Percentiles rank a stretch among this genome's conserved stretches.
Evolutionary conservation across 2,888 invertebrate genomes (phyloP).

Genomic region (Ectropis crepuscularia): DNA sequence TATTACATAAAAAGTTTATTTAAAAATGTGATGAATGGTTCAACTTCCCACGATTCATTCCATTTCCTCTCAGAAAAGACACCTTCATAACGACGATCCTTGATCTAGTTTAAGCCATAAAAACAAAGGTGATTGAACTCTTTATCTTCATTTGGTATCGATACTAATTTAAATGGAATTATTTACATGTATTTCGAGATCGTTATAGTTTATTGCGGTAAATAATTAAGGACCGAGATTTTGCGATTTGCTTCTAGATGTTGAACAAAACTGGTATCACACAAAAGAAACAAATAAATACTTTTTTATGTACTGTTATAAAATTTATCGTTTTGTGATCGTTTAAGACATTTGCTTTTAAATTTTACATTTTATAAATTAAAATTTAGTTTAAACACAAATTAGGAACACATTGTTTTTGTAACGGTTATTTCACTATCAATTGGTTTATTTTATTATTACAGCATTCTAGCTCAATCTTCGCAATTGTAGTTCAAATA

Average conservation of each 20-base stretch:
- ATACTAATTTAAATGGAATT: constrained; percentile 26
- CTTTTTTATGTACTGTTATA: not conserved
- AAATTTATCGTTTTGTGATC: not conserved
- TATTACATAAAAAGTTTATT: not conserved
- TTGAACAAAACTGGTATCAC: not conserved
- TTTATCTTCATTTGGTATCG: not conserved
- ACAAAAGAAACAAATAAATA: not conserved
- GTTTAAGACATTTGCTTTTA: not conserved
- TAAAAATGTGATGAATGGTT: constrained; percentile 23
- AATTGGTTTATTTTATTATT: too few relatives aligned
- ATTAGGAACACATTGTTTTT: not conserved
- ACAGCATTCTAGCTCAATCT: too few relatives aligned
- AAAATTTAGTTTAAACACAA: too few relatives aligned
- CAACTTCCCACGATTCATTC: constrained; percentile 24
- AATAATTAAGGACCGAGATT: constrained; percentile 3
- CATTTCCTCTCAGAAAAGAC: constrained; percentile 19
- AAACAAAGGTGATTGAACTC: constrained; percentile 34
- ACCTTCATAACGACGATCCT: constrained; percentile 23
- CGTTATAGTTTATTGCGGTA: constrained; percentile 11
- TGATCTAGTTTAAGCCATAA: constrained; percentile 35
- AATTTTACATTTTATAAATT: too few relatives aligned
- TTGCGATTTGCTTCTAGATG: constrained; percentile 2
- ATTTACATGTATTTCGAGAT: constrained; percentile 30
- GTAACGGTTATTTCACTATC: too few relatives aligned
- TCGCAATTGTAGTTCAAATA: not conserved